These are phyloP conservation scores for Sorex maritimensis DNA, from an alignment of 2,797 vertebrate genomes.

Conservation along the genomic window DNA sequence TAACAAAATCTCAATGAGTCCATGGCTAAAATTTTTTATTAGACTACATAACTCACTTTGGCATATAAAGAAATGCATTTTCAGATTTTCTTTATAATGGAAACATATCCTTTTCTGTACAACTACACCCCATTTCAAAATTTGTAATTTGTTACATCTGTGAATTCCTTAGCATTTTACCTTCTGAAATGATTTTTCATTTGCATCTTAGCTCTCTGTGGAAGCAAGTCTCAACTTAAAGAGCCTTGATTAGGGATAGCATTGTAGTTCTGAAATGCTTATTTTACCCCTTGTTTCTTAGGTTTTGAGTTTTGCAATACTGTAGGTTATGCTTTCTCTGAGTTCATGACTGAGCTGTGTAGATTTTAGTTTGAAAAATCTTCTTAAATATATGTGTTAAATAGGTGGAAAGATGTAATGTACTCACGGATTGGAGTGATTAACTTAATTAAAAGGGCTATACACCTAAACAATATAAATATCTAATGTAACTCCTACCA, in stretches of 20 bases:
- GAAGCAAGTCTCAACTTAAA: neutral
- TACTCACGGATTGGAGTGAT: no score
- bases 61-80: neutral
- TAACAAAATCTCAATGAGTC: neutral
- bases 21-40: neutral
- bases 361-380: neutral
- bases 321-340: neutral
- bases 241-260: neutral
- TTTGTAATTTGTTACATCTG: neutral
- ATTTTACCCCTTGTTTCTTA: neutral
- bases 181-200: conserved; percentile 22
- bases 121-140: neutral
- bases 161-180: neutral
- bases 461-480: no score
- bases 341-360: neutral
- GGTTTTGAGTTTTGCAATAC: neutral
- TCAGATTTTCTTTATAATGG: conserved; percentile 18
- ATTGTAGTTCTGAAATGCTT: neutral
- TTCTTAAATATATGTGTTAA: neutral
- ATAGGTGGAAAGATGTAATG: no score
- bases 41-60: neutral
- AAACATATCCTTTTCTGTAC: conserved; percentile 33
- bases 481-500: no score
- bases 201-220: neutral
- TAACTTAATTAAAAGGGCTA: no score